Base-by-base conservation (phyloP, 1,140 invertebrate species). In the Lordiphosa clarofinis region DNA sequence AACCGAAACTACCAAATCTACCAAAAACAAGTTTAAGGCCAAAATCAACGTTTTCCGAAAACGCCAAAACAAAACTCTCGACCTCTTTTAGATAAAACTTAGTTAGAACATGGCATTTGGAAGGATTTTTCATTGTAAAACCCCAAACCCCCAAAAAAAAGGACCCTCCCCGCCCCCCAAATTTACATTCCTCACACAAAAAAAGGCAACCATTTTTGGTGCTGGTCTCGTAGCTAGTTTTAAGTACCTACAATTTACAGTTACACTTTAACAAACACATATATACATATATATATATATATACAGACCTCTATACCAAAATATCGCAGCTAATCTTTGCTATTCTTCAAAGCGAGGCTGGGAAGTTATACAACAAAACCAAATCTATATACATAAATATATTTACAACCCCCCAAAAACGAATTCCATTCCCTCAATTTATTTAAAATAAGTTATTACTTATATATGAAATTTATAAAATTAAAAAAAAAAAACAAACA, bases 41-140 rank as follows among this genome's bases (percentile, higher is more conserved):
- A 82, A 81, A 81, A 84, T 84, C 57, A 78, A 73, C 69, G 78
- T 84, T 84, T 84, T 84, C 73, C 79, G 84, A 84, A 78, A 81
- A 73, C 68, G 73, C 46, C 42, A 42, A 40, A 36, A 33, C 57
- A 52, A 78, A 56, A 78, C 65, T 70, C 62, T 84, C 71, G 65
- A 78, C 69, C 73, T 84, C 73, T 67, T 60, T 66, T 63, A 52
- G 39, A 10, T 6, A 36, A 43, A 55, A 69, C 52, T 57, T 84
- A 76, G 73, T 66, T 84, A 86, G 58, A 64, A 76, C 24, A 60
- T 59, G 36, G 69, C 56, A 84, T 84, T 84, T 84, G 71, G 52
- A 78, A 86, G 61, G 60, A 84, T 78, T 78, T 86, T 76, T 71
- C 58, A 65, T 31, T 31, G 50, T 28, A 53, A 67, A 63, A 56